Conservation (phyloP, 2,888 invertebrate species). For the Ochropacha duplaris region DNA sequence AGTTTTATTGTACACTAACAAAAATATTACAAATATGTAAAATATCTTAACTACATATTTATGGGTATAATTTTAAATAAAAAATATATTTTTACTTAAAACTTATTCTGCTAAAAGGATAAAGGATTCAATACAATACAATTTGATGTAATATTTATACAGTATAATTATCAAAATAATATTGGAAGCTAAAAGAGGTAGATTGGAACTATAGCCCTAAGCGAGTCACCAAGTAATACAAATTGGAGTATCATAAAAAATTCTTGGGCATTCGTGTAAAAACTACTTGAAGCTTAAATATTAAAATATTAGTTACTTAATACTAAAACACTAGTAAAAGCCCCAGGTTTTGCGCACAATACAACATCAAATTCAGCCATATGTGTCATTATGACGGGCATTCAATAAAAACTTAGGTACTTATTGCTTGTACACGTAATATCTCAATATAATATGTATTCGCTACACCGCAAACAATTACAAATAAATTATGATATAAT, state of each 20-base stretch:
- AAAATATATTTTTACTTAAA: background rate
- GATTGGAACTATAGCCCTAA: constrained; percentile 10
- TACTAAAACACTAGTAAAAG: constrained; percentile 52
- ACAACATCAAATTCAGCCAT: constrained; percentile 75
- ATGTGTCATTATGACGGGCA: constrained; percentile 63
- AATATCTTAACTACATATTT: background rate
- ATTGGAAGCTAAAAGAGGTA: constrained; percentile 40
- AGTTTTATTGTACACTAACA: background rate
- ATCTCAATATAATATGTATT: constrained; percentile 52
- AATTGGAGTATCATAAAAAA: background rate
- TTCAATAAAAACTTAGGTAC: constrained; percentile 72
- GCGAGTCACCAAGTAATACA: background rate
- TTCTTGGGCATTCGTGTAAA: background rate
- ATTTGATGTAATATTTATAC: constrained; percentile 8
- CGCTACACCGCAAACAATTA: constrained; percentile 76
- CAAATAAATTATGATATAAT: constrained; percentile 55
- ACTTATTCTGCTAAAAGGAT: background rate
- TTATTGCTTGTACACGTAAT: constrained; percentile 83
- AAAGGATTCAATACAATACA: background rate
- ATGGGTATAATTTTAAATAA: background rate
- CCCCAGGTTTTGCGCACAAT: constrained; percentile 73
- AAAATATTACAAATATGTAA: background rate
- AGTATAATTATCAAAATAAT: constrained; percentile 14
- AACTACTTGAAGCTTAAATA: background rate
- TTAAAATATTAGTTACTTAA: constrained; percentile 27